Percentiles rank a stretch among this genome's conserved stretches.
Evolutionary conservation across 2,113 vertebrate genomes (phyloP).

Genomic region (Pollimyrus isidori): DNA sequence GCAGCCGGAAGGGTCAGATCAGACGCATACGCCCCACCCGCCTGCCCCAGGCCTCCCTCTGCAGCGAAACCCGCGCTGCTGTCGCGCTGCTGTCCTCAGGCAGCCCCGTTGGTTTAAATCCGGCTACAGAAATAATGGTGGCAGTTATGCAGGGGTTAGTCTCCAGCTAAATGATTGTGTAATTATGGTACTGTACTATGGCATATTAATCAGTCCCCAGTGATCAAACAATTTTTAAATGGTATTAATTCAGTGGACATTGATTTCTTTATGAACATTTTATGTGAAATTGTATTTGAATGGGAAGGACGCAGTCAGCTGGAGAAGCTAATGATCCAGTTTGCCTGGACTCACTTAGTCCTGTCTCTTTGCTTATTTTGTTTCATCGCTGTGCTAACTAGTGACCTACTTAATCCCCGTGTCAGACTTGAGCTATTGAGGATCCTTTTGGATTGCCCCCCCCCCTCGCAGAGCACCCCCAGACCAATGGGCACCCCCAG

Average conservation of each 20-base stretch:
- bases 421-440: slow-evolving; percentile 12
- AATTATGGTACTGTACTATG: not conserved
- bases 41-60: not conserved
- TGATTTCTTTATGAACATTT: not conserved
- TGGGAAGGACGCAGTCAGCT: not conserved
- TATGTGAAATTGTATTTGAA: not conserved
- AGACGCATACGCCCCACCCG: not conserved
- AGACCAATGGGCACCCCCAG: slow-evolving; percentile 2
- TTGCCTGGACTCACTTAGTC: not conserved
- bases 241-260: not conserved
- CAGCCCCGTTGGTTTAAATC: not conserved
- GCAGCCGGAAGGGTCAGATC: not conserved
- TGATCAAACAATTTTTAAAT: not conserved
- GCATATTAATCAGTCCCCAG: not conserved
- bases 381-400: not conserved
- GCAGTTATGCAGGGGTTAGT: not conserved
- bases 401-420: slow-evolving; percentile 22
- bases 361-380: not conserved
- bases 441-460: not conserved
- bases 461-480: not conserved
- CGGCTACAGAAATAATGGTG: not conserved
- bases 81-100: not conserved
- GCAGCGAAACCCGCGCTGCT: not conserved
- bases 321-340: not conserved
- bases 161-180: not conserved